A percentile compares a stretch with the other conserved stretches of the same genome.
These are phyloP conservation scores for Euphonia xanthogaster DNA, from an alignment of 2,797 vertebrate species.

Conservation along the genomic window DNA sequence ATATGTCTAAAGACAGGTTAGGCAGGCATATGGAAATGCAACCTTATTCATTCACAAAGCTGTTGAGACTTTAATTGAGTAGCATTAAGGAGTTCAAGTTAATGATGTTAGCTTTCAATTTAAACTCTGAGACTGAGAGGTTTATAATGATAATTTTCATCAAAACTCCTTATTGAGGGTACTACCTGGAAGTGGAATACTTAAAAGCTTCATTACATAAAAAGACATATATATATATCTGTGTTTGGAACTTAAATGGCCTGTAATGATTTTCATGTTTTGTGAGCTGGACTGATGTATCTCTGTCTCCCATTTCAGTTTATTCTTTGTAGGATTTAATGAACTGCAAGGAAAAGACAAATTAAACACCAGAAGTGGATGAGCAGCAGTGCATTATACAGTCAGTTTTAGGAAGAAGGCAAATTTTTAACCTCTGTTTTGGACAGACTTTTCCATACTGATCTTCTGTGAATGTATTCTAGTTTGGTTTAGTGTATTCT, in stretches of 20 bases:
- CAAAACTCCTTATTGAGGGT: not conserved
- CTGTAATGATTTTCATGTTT: not conserved
- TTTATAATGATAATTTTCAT: not conserved
- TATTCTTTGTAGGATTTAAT: not conserved
- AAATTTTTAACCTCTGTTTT: not conserved
- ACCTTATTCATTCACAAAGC: slow-evolving; percentile 15
- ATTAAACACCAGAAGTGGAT: not conserved
- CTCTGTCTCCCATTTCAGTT: slow-evolving; percentile 9
- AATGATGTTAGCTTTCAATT: slow-evolving; percentile 12
- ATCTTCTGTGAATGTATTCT: not conserved
- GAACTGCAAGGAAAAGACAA: not conserved
- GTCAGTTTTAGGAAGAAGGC: slow-evolving; percentile 1
- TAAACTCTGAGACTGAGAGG: not conserved
- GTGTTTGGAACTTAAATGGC: not conserved
- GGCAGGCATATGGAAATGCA: not conserved
- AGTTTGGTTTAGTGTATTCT: not conserved
- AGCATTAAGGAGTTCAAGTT: not conserved
- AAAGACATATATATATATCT: not conserved
- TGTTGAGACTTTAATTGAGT: slow-evolving; percentile 17
- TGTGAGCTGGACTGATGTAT: not conserved
- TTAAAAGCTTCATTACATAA: not conserved
- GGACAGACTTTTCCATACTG: not conserved
- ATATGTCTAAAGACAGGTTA: not conserved
- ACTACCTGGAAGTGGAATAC: not conserved
- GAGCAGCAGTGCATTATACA: not conserved